phyloP scores from a whole-genome alignment of 2,113 vertebrate genomes.

The Oxygymnocypris stewartii region DNA sequence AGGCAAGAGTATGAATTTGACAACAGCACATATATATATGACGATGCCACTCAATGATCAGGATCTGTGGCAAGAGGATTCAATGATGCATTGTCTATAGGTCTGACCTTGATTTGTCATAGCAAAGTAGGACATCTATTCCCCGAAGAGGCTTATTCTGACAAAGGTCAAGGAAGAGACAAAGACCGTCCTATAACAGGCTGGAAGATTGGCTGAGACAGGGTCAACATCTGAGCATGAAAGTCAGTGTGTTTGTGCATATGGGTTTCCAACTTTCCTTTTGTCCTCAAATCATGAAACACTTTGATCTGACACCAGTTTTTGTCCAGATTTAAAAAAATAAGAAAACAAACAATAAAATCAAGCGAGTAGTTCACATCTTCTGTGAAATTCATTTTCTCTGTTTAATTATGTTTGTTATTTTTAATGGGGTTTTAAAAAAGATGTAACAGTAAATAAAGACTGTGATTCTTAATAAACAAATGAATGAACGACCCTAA shows the following conservation, averaged over 20 bases:
- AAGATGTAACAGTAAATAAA: neutral
- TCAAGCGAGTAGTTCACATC: neutral
- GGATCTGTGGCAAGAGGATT: neutral
- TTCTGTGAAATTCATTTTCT: neutral
- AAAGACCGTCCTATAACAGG: constrained; percentile 21
- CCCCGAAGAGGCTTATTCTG: constrained; percentile 67
- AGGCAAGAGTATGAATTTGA: neutral
- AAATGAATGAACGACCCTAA: too few species aligned
- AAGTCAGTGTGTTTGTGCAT: neutral
- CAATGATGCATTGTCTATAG: constrained; percentile 6
- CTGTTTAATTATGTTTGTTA: neutral
- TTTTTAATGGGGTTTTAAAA: neutral
- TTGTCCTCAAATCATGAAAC: constrained; percentile 26
- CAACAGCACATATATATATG: neutral
- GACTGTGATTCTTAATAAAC: neutral
- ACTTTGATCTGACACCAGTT: neutral
- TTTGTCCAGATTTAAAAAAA: neutral
- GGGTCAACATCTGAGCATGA: constrained; percentile 22
- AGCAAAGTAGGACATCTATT: constrained; percentile 70
- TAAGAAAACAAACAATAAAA: too few species aligned
- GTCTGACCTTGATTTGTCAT: constrained; percentile 58
- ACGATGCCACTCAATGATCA: constrained; percentile 17
- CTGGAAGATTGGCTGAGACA: neutral
- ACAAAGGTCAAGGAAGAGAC: constrained; percentile 65
- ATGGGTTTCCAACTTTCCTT: neutral